These are phyloP conservation scores for Oryzias sinensis DNA, from an alignment of 2,797 vertebrate genomes.

Conservation along the genomic window DNA sequence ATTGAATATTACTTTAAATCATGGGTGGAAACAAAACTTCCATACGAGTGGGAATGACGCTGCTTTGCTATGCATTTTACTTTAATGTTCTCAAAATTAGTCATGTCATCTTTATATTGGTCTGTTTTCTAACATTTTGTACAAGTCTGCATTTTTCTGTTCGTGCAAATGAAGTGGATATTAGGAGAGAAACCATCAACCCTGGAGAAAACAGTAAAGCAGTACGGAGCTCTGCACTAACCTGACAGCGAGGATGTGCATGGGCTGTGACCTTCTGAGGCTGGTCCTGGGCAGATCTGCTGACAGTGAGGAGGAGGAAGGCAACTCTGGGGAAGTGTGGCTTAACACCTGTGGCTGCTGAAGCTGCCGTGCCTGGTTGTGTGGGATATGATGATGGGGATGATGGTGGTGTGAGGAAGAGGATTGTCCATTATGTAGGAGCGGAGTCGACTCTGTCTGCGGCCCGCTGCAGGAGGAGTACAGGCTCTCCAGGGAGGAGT, in stretches of 20 bases:
- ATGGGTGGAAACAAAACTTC: no score
- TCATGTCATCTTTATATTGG: no score
- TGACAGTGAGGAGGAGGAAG: conserved; percentile 54
- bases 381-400: conserved; percentile 40
- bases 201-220: neutral
- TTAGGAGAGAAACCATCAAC: no score
- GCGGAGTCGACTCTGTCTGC: conserved; percentile 82
- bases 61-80: no score
- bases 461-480: conserved; percentile 80
- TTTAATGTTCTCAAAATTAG: no score
- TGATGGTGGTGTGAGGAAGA: conserved; percentile 48
- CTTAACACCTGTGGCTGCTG: conserved; percentile 39
- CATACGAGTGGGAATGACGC: no score
- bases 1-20: no score
- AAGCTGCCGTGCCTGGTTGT: conserved; percentile 53
- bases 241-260: conserved; percentile 94
- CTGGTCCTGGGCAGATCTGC: conserved; percentile 71
- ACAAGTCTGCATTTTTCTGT: no score
- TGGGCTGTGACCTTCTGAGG: conserved; percentile 87
- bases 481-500: conserved; percentile 87
- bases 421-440: conserved; percentile 86
- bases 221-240: conserved; percentile 36
- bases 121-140: no score
- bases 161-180: no score
- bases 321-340: conserved; percentile 52